These are phyloP conservation scores for Gisinianus flammeolus DNA, from an alignment of 2,888 invertebrate genomes.

Conservation along the genomic window DNA sequence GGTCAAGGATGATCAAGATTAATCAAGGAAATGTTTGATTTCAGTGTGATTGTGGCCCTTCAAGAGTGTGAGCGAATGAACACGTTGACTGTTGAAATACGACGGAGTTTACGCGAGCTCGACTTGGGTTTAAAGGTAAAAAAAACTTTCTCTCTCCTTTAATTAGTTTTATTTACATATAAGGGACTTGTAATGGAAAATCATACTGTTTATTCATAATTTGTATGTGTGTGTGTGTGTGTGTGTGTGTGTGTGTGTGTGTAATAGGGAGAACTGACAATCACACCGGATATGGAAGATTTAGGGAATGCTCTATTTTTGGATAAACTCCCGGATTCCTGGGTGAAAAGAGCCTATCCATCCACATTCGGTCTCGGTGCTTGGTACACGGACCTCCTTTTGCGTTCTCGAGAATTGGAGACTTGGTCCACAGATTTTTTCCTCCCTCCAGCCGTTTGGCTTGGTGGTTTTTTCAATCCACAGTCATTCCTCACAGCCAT, in stretches of 20 bases:
- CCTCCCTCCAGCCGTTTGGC: conserved; percentile 71
- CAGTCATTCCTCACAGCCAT: conserved; percentile 95
- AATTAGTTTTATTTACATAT: background rate
- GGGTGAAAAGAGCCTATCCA: conserved; percentile 89
- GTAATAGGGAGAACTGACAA: conserved; percentile 86
- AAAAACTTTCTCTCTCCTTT: background rate
- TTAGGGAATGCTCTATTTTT: conserved; percentile 85
- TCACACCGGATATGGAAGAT: conserved; percentile 95
- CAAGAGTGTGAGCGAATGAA: conserved; percentile 98
- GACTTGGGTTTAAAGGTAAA: conserved; percentile 89
- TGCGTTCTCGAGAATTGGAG: conserved; percentile 85
- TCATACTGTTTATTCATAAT: too few relatives aligned
- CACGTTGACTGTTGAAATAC: conserved; percentile 86
- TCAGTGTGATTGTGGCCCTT: conserved; percentile 91
- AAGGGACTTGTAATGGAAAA: background rate
- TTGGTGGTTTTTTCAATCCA: conserved; percentile 98
- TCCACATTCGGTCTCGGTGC: conserved; percentile 83
- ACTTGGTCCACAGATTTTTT: conserved; percentile 91
- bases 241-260: background rate
- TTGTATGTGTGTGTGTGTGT: too few relatives aligned
- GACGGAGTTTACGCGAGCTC: conserved; percentile 85
- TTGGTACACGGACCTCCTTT: conserved; percentile 91
- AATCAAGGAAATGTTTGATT: too few relatives aligned
- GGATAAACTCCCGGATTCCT: conserved; percentile 68
- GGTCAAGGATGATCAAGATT: too few relatives aligned